These are phyloP conservation scores for Diarsia dahlii DNA, from an alignment of 2,888 invertebrate species.

Conservation along the genomic window DNA sequence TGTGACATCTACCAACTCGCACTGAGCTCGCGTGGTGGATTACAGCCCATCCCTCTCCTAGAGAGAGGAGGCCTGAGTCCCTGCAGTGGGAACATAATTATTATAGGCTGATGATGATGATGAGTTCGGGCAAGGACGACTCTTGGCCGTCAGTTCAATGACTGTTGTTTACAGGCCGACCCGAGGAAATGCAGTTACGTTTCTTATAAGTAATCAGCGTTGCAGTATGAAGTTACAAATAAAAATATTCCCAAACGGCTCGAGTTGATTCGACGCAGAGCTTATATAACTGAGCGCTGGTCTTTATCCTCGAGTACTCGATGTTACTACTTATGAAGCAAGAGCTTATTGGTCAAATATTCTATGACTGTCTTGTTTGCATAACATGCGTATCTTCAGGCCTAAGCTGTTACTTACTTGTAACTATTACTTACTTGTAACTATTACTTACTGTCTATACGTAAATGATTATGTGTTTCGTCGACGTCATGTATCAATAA, in stretches of 20 bases:
- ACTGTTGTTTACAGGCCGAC: neutral
- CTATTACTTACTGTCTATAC: no score
- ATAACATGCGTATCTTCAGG: constrained; percentile 34
- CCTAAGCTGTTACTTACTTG: neutral
- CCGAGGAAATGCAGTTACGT: neutral
- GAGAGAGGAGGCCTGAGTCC: no score
- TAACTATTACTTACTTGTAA: no score
- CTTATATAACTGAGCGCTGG: constrained; percentile 12
- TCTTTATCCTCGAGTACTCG: constrained; percentile 15
- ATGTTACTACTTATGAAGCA: constrained; percentile 34
- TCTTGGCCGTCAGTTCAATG: neutral
- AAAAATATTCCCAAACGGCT: neutral
- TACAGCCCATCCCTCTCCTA: no score
- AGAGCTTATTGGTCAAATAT: constrained; percentile 20
- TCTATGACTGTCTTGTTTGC: constrained; percentile 22
- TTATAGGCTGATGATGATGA: no score
- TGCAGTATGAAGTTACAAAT: neutral
- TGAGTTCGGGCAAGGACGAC: neutral
- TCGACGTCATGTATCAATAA: neutral
- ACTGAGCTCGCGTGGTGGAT: no score
- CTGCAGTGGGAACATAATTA: no score
- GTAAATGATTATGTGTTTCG: neutral
- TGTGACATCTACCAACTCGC: no score
- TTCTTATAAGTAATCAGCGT: no score
- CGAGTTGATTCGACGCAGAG: neutral